Evolutionary conservation across 2,888 invertebrate species (phyloP), one percentile per base, ranked within the genome.

Genomic region (Thera britannica): DNA sequence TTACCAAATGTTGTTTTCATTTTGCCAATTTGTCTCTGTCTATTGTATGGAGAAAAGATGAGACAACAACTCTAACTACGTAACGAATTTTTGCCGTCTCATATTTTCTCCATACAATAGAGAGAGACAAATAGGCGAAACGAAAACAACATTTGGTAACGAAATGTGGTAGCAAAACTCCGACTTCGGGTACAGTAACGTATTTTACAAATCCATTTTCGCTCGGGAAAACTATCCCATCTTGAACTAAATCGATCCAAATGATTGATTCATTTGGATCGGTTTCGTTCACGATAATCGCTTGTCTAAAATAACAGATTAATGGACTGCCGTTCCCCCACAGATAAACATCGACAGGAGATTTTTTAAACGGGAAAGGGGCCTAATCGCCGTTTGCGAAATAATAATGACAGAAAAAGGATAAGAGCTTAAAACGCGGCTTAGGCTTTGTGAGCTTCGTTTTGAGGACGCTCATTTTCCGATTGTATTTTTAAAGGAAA

Each of bases 311-410:
- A 68, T 36, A 57, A 57, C 58, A 71, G 73, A 75, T 75, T 71
- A 75, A 75, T 73, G 73, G 73, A 54, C 44, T 49, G 23, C 55
- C 72, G 76, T 75, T 78, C 75, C 79, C 77, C 75, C 71, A 64
- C 73, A 75, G 81, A 82, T 86, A 82, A 79, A 81, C 72, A 81
- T 82, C 81, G 80, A 78, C 79, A 71, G 71, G 62, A 65, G 68
- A 71, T 73, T 75, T 73, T 73, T 75, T 57, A 69, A 67, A 62
- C 34, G 56, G 48, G 58, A 65, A 54, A 61, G 49, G 64, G 60
- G 52, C 58, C 62, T 72, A 62, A 72, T 68, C 65, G 23, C 44
- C 63, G 62, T 62, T 65, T 67, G 52, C 56, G 56, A 55, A 66
- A 65, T 70, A 54, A 61, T 68, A 69, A 62, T 63, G 66, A 64